phyloP scores from a whole-genome alignment of 2,888 invertebrate genomes.

The Rotaria macrura region DNA sequence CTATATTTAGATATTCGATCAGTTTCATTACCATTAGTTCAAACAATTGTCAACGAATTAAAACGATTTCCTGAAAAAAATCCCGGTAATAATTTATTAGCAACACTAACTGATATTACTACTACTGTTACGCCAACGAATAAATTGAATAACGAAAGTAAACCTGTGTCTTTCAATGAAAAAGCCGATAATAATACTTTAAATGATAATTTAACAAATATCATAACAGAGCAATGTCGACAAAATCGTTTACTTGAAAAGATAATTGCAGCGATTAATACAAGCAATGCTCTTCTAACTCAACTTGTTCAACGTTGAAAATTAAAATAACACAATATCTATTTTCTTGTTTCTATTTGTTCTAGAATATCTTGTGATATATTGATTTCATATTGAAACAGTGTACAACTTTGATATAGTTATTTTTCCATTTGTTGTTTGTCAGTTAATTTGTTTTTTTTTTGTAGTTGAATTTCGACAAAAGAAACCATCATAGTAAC shows the following conservation, averaged over 20 bases:
- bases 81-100: background rate
- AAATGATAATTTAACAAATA: background rate
- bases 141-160: background rate
- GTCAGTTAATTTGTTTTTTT: too few species aligned
- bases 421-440: too few species aligned
- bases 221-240: background rate
- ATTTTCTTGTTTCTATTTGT: background rate
- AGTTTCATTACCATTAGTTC: background rate
- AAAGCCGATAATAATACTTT: background rate
- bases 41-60: background rate
- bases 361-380: background rate
- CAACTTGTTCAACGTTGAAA: background rate
- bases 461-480: too few species aligned
- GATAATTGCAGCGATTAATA: background rate
- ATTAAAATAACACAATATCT: background rate
- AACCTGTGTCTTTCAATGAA: background rate
- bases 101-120: background rate
- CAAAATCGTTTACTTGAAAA: background rate
- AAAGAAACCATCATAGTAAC: too few species aligned
- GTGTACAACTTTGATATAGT: too few species aligned
- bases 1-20: background rate
- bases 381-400: background rate
- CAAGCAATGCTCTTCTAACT: background rate
- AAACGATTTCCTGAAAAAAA: background rate
- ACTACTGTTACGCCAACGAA: background rate